A percentile compares a stretch with the other conserved stretches of the same genome.
Evolutionary conservation across 2,113 vertebrate species (phyloP).

Genomic region (Marmota flaviventris): DNA sequence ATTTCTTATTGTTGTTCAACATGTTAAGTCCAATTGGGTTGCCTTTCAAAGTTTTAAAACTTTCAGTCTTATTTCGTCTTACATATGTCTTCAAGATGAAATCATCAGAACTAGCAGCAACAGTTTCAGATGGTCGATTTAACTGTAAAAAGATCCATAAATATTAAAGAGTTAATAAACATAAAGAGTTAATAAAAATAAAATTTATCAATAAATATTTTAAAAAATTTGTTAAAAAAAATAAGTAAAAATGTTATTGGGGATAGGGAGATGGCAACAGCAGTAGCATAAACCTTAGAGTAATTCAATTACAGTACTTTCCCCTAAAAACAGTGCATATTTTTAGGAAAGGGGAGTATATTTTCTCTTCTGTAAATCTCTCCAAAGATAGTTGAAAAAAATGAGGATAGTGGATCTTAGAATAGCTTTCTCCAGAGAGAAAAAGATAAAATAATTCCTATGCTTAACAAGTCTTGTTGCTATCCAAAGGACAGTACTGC

Average conservation of each 20-base stretch:
- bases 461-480: not conserved
- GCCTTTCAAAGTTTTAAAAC: slow-evolving; percentile 89
- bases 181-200: no score
- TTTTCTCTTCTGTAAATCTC: slow-evolving; percentile 34
- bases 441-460: not conserved
- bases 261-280: not conserved
- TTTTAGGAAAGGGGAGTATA: not conserved
- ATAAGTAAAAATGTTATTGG: not conserved
- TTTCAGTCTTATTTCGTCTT: slow-evolving; percentile 87
- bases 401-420: not conserved
- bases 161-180: slow-evolving; percentile 42
- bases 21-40: slow-evolving; percentile 91
- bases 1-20: slow-evolving; percentile 91
- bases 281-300: not conserved
- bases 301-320: not conserved
- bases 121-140: slow-evolving; percentile 87
- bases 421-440: not conserved
- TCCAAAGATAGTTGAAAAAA: slow-evolving; percentile 37
- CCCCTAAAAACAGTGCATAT: not conserved
- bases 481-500: not conserved
- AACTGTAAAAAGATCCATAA: slow-evolving; percentile 84
- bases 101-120: slow-evolving; percentile 85
- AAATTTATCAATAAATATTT: not conserved
- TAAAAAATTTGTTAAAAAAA: slow-evolving; percentile 57
- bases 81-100: slow-evolving; percentile 91